Conservation (phyloP, 64 coral and sea anemone genomes). For the Trachythela sp. region DNA sequence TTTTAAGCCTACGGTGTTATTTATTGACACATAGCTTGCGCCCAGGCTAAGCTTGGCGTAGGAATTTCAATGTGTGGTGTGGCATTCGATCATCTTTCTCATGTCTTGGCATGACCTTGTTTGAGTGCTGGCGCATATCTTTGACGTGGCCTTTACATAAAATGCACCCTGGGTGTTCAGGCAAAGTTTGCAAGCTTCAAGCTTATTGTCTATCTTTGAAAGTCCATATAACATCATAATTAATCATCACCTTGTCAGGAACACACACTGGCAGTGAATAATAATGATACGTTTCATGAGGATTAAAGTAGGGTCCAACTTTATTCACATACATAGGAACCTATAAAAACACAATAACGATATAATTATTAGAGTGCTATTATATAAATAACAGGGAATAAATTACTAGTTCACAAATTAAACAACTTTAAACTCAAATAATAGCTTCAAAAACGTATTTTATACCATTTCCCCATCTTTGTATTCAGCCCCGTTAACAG, state of each 20-base stretch:
- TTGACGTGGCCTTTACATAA: no score
- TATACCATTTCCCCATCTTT: neutral
- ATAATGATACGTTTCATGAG: constrained; percentile 94
- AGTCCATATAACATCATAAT: neutral
- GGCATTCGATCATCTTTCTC: no score
- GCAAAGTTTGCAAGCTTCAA: no score
- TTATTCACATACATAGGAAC: constrained; percentile 92
- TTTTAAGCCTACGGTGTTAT: no score
- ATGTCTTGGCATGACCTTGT: no score
- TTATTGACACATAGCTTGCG: no score
- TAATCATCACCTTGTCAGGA: constrained; percentile 65
- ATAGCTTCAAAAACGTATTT: neutral
- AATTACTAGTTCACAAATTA: neutral
- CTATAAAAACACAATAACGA: constrained; percentile 7
- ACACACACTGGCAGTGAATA: constrained; percentile 89
- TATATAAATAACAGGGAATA: neutral
- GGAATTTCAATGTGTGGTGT: no score
- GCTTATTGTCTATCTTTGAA: neutral
- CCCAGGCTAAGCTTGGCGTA: no score
- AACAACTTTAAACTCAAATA: no score
- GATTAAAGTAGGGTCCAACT: constrained; percentile 98
- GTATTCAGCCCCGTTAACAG: neutral
- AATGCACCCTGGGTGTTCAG: no score
- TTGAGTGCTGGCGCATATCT: no score
- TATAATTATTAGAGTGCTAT: neutral